phyloP scores from a whole-genome alignment of 1,140 invertebrate species.

The Panagrolaimus sp. region DNA sequence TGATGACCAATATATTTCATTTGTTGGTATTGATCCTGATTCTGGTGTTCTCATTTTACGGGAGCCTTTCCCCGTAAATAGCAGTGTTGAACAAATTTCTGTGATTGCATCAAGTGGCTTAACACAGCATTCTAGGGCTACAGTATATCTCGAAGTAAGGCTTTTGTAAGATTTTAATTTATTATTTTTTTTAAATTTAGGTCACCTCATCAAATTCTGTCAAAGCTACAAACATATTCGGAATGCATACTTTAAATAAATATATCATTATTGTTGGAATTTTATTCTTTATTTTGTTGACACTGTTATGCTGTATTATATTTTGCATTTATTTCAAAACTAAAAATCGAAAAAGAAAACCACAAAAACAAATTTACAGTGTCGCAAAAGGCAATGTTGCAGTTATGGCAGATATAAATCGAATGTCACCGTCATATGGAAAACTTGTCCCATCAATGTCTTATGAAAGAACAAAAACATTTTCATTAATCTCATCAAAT shows the following conservation, averaged over 20 bases:
- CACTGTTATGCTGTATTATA: constrained; percentile 11
- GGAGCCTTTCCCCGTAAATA: constrained; percentile 21
- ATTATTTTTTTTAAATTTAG: neutral
- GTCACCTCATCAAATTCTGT: neutral
- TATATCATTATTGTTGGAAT: neutral
- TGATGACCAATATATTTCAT: constrained; percentile 16
- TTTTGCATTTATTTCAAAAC: constrained; percentile 10
- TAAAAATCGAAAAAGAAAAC: constrained; percentile 15
- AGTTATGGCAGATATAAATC: constrained; percentile 33
- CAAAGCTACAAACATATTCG: neutral
- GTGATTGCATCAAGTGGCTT: constrained; percentile 35
- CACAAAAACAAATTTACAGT: constrained; percentile 29
- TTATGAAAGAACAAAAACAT: constrained; percentile 15
- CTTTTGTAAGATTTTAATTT: neutral
- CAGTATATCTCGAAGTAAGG: constrained; percentile 23
- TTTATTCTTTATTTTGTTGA: constrained; percentile 1
- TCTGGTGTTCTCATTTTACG: constrained; percentile 24
- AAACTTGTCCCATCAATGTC: constrained; percentile 15
- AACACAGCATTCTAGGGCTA: constrained; percentile 19
- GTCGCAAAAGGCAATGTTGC: constrained; percentile 32
- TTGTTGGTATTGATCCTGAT: constrained; percentile 34
- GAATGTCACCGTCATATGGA: constrained; percentile 25
- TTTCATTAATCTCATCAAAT: constrained; percentile 16
- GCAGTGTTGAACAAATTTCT: constrained; percentile 41
- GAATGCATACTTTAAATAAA: neutral